Conservation (phyloP, 2,888 invertebrate genomes). For the Acheta domesticus region DNA sequence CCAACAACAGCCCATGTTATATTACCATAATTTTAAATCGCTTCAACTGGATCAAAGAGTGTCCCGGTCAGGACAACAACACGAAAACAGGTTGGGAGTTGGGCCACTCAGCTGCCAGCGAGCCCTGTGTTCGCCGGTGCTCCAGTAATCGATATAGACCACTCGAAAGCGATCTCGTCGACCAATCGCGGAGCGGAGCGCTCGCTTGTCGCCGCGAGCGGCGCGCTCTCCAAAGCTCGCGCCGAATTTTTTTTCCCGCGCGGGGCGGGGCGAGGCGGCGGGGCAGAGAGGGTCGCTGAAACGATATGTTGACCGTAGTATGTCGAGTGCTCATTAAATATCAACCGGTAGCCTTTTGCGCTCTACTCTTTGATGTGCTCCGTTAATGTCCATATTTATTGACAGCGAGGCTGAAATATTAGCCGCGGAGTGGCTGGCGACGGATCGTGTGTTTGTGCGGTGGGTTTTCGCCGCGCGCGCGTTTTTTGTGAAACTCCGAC, state of each 20-base stretch:
- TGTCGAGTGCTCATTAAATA: conserved; percentile 7
- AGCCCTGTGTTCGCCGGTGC: not conserved
- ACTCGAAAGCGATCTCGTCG: not conserved
- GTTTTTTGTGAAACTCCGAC: not conserved
- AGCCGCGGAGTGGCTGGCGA: conserved; percentile 7
- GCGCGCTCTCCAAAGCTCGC: not conserved
- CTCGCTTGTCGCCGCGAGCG: not conserved
- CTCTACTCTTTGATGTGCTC: conserved; percentile 9
- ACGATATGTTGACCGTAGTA: not conserved
- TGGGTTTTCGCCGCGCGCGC: not conserved
- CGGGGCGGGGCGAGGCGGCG: not conserved
- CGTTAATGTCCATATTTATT: conserved; percentile 9
- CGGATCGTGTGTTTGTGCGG: not conserved
- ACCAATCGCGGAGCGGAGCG: not conserved
- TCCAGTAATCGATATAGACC: not conserved
- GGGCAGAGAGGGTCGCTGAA: too few relatives aligned
- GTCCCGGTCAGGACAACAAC: not conserved
- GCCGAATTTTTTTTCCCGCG: not conserved
- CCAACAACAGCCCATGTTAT: too few relatives aligned
- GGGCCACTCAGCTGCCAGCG: not conserved
- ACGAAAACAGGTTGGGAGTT: not conserved
- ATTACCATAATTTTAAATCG: too few relatives aligned
- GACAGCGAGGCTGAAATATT: not conserved
- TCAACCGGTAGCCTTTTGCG: conserved; percentile 18
- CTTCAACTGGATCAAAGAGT: not conserved